These are phyloP conservation scores for Bhutanitis thaidina DNA, from an alignment of 2,888 invertebrate species.

Conservation along the genomic window DNA sequence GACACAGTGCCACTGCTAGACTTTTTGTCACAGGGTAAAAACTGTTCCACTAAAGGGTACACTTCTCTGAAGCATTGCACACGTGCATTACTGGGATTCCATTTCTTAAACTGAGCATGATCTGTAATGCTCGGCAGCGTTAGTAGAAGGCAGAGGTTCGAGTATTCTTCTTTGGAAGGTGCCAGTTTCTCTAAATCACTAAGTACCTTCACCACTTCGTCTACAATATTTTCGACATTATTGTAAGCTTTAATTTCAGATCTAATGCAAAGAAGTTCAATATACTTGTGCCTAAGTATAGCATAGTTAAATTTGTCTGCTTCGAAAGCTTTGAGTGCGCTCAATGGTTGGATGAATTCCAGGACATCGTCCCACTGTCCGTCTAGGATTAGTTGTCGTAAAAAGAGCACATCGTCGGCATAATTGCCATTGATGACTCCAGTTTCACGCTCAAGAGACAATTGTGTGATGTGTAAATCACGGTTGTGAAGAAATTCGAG, in stretches of 20 bases:
- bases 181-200: constrained; percentile 93
- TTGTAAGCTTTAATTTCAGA: constrained; percentile 54
- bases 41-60: constrained; percentile 92
- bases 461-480: constrained; percentile 93
- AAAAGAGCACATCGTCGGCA: constrained; percentile 95
- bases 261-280: constrained; percentile 95
- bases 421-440: constrained; percentile 96
- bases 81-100: constrained; percentile 97
- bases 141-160: constrained; percentile 92
- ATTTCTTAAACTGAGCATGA: constrained; percentile 95
- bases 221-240: constrained; percentile 91
- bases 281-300: constrained; percentile 95
- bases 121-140: constrained; percentile 96
- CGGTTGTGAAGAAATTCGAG: constrained; percentile 93
- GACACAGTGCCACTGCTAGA: constrained; percentile 65
- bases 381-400: constrained; percentile 96
- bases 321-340: constrained; percentile 90
- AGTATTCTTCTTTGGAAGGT: constrained; percentile 96
- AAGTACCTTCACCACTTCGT: constrained; percentile 95
- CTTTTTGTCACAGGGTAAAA: constrained; percentile 90
- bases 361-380: constrained; percentile 99
- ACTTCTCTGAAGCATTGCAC: constrained; percentile 95
- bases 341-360: constrained; percentile 96
- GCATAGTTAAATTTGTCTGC: constrained; percentile 91
- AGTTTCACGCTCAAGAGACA: constrained; percentile 95